Evolutionary conservation across 2,888 invertebrate genomes (phyloP), one percentile per base, ranked within the genome.

Genomic region (Helobdella robusta): DNA sequence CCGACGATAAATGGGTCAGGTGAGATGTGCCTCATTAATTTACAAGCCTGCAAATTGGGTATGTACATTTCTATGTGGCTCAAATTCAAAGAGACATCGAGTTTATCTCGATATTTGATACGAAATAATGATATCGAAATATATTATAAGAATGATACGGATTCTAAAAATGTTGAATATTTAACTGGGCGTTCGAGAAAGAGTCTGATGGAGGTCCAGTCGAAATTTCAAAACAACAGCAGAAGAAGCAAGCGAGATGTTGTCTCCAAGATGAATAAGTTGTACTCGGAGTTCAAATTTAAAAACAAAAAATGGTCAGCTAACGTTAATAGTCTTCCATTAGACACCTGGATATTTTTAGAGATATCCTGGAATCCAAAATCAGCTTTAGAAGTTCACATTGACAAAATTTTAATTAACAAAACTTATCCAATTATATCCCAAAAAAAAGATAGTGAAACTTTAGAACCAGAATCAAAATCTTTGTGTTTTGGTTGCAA

Each of bases 21-120:
- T 23, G 50, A 36, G 1, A 50, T 32, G 3, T 62, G 62, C 20
- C 3, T 62, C 18, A 18, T 48, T 18, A 50, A 62, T 23, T 4
- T 62, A n/a, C n/a, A 28, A n/a, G 44, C 32, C 30, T 62, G 62
- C 32, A n/a, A 20, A 4, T 50, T 50, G 34, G 62, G 62, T 6
- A 50, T 62, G 11, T 62, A 62, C 62, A 46, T 62, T 3, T 62
- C 62, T 20, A 18, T 48, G 0, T 62, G 62, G 62, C 32, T 62
- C 2, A 62, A 62, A 35, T 46, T 62, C 50, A 25, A 50, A 30
- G 62, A 62, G 34, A 54, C 28, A 18, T 15, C 8, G 23, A 23
- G 30, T 6, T n/a, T n/a, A n/a, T n/a, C n/a, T n/a, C n/a, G n/a
- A n/a, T n/a, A n/a, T n/a, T n/a, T n/a, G n/a, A n/a, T n/a, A n/a